Conservation (phyloP, 2,797 vertebrate genomes). For the Rhynchonycteris naso region DNA sequence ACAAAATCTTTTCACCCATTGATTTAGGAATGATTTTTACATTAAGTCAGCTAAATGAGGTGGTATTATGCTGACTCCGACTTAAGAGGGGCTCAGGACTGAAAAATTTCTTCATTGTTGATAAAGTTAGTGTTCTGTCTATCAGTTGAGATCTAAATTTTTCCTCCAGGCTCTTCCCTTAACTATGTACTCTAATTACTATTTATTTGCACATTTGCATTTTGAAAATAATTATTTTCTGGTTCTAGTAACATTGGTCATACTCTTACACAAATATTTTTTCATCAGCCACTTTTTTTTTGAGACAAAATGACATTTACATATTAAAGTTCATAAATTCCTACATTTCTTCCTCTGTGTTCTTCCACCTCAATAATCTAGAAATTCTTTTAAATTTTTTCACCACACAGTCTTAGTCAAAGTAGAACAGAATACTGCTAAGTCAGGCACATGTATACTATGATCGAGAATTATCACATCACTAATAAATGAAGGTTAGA, state of each 20-base stretch:
- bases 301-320: background rate
- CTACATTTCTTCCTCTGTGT: background rate
- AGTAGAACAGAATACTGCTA: background rate
- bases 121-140: background rate
- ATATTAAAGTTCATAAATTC: background rate
- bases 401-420: background rate
- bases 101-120: background rate
- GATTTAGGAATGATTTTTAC: background rate
- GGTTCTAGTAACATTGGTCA: background rate
- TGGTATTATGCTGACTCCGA: background rate
- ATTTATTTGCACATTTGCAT: background rate
- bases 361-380: background rate
- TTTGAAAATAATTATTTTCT: background rate
- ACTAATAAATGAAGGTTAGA: background rate
- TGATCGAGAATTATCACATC: background rate
- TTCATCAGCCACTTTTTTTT: background rate
- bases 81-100: background rate
- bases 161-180: background rate
- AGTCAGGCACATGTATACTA: background rate
- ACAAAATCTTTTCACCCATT: background rate
- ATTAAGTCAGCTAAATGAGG: background rate
- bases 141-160: background rate
- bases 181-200: background rate
- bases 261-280: background rate
- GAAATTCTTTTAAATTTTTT: background rate